phyloP scores from a whole-genome alignment of 2,797 vertebrate genomes.

The Oophaga sylvatica region DNA sequence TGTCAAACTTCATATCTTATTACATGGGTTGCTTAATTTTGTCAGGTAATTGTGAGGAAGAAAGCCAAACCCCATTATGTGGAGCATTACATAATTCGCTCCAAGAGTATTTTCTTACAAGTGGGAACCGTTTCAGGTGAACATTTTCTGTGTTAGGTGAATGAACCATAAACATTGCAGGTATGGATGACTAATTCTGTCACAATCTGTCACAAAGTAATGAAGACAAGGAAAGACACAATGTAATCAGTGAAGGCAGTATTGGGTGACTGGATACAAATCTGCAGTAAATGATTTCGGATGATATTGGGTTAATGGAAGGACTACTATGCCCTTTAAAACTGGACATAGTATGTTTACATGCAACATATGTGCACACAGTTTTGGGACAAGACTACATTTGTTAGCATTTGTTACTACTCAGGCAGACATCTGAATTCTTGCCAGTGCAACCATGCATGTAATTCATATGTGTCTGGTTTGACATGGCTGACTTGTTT shows the following conservation, averaged over 20 bases:
- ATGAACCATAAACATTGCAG: conserved; percentile 33
- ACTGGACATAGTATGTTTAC: background rate
- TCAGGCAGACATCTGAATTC: background rate
- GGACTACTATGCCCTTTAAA: background rate
- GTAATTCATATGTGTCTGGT: conserved; percentile 4
- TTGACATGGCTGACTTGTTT: conserved; percentile 22
- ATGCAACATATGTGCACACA: background rate
- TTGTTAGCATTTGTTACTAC: conserved; percentile 16
- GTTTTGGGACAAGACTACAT: background rate
- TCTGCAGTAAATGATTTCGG: background rate
- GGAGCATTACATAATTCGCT: background rate
- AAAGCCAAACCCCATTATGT: conserved; percentile 40
- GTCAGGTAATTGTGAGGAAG: background rate
- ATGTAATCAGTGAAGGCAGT: conserved; percentile 34
- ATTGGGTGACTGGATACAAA: conserved; percentile 10
- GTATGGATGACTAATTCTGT: conserved; percentile 55
- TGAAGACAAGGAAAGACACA: conserved; percentile 41
- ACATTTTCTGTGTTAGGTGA: conserved; percentile 49
- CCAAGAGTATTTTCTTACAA: conserved; percentile 25
- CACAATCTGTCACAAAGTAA: conserved; percentile 44
- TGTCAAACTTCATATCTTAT: conserved; percentile 2
- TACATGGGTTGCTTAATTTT: background rate
- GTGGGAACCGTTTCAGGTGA: conserved; percentile 19
- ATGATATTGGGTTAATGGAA: background rate
- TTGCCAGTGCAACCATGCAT: conserved; percentile 20